phyloP scores from a whole-genome alignment of 2,888 invertebrate genomes.

The Pimpla rufipes region DNA sequence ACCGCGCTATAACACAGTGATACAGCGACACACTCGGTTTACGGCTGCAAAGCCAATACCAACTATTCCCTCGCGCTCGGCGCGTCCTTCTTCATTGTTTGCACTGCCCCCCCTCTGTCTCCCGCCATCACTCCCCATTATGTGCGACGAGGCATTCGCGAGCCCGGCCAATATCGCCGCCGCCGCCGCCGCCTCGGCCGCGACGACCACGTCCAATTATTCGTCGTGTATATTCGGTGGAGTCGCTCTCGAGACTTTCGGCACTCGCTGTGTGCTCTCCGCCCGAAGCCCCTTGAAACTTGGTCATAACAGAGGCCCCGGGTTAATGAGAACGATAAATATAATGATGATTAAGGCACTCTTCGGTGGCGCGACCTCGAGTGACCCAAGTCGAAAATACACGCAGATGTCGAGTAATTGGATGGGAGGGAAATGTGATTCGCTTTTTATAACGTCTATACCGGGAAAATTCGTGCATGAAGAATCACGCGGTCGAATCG shows the following conservation, averaged over 20 bases:
- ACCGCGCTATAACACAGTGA: neutral
- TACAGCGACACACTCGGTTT: neutral
- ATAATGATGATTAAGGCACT: neutral
- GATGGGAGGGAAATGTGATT: no score
- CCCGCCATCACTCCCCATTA: conserved; percentile 10
- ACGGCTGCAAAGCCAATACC: conserved; percentile 16
- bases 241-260: conserved; percentile 4
- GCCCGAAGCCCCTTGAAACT: neutral
- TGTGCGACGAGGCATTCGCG: neutral
- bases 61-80: neutral
- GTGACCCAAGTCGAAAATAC: no score
- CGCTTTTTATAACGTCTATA: no score
- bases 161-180: conserved; percentile 17
- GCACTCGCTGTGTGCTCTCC: neutral
- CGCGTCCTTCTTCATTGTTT: neutral
- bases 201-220: conserved; percentile 12
- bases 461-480: no score
- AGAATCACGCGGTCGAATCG: no score
- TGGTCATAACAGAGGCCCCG: neutral
- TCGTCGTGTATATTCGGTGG: conserved; percentile 31
- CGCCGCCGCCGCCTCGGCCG: neutral
- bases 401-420: no score
- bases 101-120: neutral
- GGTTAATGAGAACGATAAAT: neutral
- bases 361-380: no score